Conservation (phyloP, 1,140 invertebrate species). For the Chelonus insularis region DNA sequence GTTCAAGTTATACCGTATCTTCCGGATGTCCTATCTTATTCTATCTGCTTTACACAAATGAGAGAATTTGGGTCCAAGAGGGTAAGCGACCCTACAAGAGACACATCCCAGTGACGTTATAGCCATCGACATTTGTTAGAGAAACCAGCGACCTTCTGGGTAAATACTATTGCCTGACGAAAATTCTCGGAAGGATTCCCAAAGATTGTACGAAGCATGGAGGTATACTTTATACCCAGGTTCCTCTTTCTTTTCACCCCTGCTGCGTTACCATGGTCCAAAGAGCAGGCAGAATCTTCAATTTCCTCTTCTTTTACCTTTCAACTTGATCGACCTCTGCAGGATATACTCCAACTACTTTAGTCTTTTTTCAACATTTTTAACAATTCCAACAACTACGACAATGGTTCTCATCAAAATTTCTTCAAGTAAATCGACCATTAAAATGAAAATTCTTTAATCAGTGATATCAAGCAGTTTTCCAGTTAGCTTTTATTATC, state of each 20-base stretch:
- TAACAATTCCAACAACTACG: not conserved
- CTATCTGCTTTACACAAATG: not conserved
- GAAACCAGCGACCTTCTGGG: slow-evolving; percentile 11
- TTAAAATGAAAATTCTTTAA: not conserved
- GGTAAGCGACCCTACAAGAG: not conserved
- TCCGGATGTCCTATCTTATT: not conserved
- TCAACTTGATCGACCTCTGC: slow-evolving; percentile 14
- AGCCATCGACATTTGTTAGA: not conserved
- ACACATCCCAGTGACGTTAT: not conserved
- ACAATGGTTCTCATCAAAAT: not conserved
- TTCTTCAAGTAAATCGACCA: not conserved
- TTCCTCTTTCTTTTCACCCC: not conserved
- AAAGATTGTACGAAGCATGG: slow-evolving; percentile 3
- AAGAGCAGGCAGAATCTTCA: slow-evolving; percentile 16
- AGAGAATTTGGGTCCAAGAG: not conserved
- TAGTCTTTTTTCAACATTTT: not conserved
- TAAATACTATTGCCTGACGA: slow-evolving; percentile 39
- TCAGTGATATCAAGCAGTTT: no score
- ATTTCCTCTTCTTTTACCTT: slow-evolving; percentile 21
- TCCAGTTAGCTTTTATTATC: no score
- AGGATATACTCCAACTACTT: not conserved
- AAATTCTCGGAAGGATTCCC: slow-evolving; percentile 55
- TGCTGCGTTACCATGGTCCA: slow-evolving; percentile 39
- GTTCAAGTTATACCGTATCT: not conserved
- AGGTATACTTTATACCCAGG: not conserved